Conservation (phyloP, 2,888 invertebrate species). For the Gasteruption jaculator region DNA sequence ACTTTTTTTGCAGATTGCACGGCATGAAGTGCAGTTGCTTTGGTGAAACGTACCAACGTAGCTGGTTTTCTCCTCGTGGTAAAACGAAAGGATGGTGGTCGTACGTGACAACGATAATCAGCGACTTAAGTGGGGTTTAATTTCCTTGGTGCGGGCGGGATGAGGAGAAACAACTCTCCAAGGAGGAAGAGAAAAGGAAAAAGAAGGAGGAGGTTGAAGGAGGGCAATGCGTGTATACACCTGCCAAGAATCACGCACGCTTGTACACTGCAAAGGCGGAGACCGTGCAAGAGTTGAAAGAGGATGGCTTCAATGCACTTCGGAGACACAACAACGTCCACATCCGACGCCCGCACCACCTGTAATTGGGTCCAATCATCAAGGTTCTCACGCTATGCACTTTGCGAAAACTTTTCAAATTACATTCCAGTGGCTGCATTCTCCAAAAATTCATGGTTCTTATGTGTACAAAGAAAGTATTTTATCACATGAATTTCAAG, state of each 20-base stretch:
- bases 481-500: too few species aligned
- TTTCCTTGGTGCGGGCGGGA: slow-evolving; percentile 44
- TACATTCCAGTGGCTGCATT: too few species aligned
- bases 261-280: slow-evolving; percentile 32
- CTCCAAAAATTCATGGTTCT: too few species aligned
- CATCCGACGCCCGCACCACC: slow-evolving; percentile 45
- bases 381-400: slow-evolving; percentile 42
- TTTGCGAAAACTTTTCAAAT: too few species aligned
- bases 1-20: too few species aligned
- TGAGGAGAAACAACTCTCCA: slow-evolving; percentile 18
- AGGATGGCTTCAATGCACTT: slow-evolving; percentile 30
- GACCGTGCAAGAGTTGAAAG: slow-evolving; percentile 18
- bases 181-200: slow-evolving; percentile 15
- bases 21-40: too few species aligned
- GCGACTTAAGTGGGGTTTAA: slow-evolving; percentile 47
- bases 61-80: neutral
- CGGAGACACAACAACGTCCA: slow-evolving; percentile 39
- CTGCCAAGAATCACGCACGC: slow-evolving; percentile 44
- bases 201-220: slow-evolving; percentile 20
- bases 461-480: too few species aligned
- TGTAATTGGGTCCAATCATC: slow-evolving; percentile 48
- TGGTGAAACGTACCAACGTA: too few species aligned
- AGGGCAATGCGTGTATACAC: slow-evolving; percentile 42
- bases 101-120: slow-evolving; percentile 50
- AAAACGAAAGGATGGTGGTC: slow-evolving; percentile 23